Conservation (phyloP, 1,140 invertebrate genomes). For the Myzus persicae region DNA sequence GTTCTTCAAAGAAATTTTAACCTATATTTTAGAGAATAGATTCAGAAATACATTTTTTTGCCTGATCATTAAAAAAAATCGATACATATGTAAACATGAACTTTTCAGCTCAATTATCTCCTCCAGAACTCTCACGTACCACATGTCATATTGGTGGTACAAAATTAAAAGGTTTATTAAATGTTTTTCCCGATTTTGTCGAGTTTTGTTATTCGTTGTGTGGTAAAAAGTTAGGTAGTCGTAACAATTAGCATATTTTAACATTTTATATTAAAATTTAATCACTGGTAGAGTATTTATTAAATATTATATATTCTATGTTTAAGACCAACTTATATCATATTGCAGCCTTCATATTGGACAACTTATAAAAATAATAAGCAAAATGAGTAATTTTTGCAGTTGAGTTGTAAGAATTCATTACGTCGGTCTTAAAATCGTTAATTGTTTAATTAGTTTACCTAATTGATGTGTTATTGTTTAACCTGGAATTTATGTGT, state of each 20-base stretch:
- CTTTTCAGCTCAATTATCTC: neutral
- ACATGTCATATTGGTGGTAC: neutral
- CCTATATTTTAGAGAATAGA: neutral
- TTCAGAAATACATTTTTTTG: neutral
- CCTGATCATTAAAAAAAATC: neutral
- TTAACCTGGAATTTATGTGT: neutral
- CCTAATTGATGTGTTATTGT: neutral
- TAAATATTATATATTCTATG: neutral
- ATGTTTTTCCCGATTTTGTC: neutral
- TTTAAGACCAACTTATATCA: neutral
- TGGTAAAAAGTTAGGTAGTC: neutral
- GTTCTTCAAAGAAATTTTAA: neutral
- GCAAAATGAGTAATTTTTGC: neutral
- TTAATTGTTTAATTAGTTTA: neutral
- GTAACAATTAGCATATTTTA: neutral
- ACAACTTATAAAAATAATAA: neutral
- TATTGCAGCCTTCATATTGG: neutral
- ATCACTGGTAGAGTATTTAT: neutral
- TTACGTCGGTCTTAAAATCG: neutral
- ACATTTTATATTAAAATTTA: neutral
- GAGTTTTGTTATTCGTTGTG: neutral
- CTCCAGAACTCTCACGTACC: neutral
- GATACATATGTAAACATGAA: neutral
- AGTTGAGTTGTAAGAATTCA: neutral
- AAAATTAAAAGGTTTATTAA: neutral